These are phyloP conservation scores for Mormyrus iriodes DNA, from an alignment of 2,113 vertebrate genomes.

Conservation along the genomic window DNA sequence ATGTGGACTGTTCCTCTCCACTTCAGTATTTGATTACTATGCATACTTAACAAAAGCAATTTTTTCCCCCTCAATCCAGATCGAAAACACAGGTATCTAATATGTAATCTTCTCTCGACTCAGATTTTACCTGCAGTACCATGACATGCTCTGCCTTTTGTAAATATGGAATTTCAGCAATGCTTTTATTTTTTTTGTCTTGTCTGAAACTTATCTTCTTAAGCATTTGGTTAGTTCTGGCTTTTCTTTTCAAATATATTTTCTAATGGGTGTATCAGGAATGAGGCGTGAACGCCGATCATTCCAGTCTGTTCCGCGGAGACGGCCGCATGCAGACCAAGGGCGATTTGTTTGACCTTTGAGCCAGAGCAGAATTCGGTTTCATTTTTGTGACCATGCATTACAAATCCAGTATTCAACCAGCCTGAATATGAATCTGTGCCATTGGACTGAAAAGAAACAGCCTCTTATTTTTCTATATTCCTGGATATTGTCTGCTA, in stretches of 20 bases:
- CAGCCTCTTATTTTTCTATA: slow-evolving; percentile 45
- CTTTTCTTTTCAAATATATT: neutral
- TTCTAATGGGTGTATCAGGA: neutral
- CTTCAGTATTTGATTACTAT: neutral
- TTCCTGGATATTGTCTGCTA: slow-evolving; percentile 26
- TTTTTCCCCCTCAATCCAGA: neutral
- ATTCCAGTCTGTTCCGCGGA: neutral
- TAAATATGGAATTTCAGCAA: neutral
- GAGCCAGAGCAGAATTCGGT: neutral
- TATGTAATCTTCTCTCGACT: neutral
- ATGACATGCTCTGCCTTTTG: neutral
- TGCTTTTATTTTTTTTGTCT: neutral
- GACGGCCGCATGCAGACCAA: neutral
- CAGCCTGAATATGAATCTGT: neutral
- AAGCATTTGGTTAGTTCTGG: neutral
- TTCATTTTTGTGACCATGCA: neutral
- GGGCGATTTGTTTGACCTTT: neutral
- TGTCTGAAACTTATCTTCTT: neutral
- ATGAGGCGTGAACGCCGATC: neutral
- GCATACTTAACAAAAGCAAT: neutral
- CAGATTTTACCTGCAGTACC: neutral
- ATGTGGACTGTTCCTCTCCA: neutral
- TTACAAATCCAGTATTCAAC: neutral
- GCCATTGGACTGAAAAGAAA: neutral
- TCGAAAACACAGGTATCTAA: neutral